Evolutionary conservation across 2,797 vertebrate species (phyloP).

Genomic region (Bradypus variegatus): DNA sequence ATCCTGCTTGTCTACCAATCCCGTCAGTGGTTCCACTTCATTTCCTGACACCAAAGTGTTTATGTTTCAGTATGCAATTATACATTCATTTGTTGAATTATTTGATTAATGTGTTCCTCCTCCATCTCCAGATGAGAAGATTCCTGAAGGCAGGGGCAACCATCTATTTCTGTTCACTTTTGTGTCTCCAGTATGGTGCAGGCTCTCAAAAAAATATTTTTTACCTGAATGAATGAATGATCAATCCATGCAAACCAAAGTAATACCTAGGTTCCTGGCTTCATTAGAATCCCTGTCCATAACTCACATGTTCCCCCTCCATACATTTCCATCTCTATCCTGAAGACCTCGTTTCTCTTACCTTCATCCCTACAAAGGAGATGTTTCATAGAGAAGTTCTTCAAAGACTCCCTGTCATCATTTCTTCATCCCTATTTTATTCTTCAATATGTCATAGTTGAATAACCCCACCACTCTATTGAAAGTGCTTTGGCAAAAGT

Average conservation of each 20-base stretch:
- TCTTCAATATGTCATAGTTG: not conserved
- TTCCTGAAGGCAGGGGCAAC: not conserved
- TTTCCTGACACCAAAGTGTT: slow-evolving; percentile 67
- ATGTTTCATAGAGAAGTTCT: not conserved
- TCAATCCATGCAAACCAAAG: not conserved
- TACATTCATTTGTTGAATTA: not conserved
- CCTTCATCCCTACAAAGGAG: not conserved
- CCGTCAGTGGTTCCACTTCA: slow-evolving; percentile 74
- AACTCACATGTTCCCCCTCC: not conserved
- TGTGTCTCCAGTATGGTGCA: not conserved
- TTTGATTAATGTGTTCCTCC: not conserved
- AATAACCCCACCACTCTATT: too few relatives aligned
- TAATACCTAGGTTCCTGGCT: not conserved
- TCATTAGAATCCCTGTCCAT: not conserved
- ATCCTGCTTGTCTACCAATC: slow-evolving; percentile 74
- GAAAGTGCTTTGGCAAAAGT: not conserved
- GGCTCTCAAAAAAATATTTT: not conserved
- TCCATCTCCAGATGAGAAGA: not conserved
- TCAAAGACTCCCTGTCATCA: not conserved
- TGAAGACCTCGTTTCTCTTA: not conserved
- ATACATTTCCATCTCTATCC: not conserved
- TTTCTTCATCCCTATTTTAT: not conserved
- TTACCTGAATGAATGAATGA: not conserved
- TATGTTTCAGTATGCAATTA: not conserved
- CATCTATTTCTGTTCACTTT: not conserved